Percentiles rank a stretch among this genome's conserved stretches.
phyloP scores from a whole-genome alignment of 2,113 vertebrate species.

The Brachionichthys hirsutus region DNA sequence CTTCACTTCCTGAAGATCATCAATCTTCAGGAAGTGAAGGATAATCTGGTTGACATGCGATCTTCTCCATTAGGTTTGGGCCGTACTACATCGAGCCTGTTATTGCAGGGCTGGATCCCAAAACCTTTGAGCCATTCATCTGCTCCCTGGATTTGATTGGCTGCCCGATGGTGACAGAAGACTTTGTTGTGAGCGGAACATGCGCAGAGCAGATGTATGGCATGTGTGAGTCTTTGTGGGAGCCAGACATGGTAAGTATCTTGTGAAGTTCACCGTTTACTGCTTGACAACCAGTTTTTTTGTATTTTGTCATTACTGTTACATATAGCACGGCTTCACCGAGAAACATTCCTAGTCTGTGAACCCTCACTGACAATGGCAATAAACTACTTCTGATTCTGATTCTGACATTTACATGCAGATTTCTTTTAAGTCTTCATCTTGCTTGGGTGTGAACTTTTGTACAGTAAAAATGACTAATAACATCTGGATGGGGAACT shows the following conservation, averaged over 20 bases:
- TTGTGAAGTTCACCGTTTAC: background rate
- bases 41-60: background rate
- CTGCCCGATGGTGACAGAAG: constrained; percentile 95
- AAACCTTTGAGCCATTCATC: constrained; percentile 91
- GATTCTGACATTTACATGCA: too few species aligned
- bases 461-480: too few species aligned
- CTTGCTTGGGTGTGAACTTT: too few species aligned
- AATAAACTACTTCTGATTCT: too few species aligned
- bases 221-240: constrained; percentile 98
- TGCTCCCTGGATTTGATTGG: constrained; percentile 95
- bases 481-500: too few species aligned
- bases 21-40: background rate
- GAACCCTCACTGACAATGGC: too few species aligned
- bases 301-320: too few species aligned
- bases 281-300: too few species aligned
- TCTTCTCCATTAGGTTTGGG: constrained; percentile 82
- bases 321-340: too few species aligned
- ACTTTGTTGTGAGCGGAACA: constrained; percentile 96
- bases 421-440: too few species aligned
- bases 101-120: constrained; percentile 90
- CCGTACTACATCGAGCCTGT: constrained; percentile 97
- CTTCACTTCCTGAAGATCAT: background rate
- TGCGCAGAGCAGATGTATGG: constrained; percentile 98
- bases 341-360: too few species aligned
- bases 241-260: constrained; percentile 90